These are phyloP conservation scores for Archips crataeganus DNA, from an alignment of 2,888 invertebrate genomes.

Conservation along the genomic window DNA sequence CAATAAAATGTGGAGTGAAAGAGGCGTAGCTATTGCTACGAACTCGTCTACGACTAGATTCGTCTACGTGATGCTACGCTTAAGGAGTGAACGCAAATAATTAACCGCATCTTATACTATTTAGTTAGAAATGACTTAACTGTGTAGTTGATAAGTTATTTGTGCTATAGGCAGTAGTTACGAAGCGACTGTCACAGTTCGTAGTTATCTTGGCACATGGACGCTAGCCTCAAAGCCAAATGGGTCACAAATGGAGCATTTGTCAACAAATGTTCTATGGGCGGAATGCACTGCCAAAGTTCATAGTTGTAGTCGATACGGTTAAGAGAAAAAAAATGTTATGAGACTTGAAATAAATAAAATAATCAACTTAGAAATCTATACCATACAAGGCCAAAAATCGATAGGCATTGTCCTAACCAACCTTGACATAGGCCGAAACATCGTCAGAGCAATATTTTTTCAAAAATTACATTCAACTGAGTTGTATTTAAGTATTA, in stretches of 20 bases:
- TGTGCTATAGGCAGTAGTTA: neutral
- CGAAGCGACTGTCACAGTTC: neutral
- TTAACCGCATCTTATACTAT: neutral
- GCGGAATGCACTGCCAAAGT: neutral
- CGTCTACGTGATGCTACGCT: constrained; percentile 9
- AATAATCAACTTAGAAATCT: too few relatives aligned
- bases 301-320: neutral
- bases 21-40: constrained; percentile 5
- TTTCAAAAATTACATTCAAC: too few relatives aligned
- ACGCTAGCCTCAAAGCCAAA: constrained; percentile 18
- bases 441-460: too few relatives aligned
- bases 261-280: neutral
- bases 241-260: constrained; percentile 23
- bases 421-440: too few relatives aligned
- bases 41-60: neutral
- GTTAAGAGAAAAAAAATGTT: too few relatives aligned
- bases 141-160: neutral
- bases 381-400: too few relatives aligned
- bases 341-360: too few relatives aligned
- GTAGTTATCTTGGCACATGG: constrained; percentile 19
- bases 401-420: too few relatives aligned
- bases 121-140: neutral
- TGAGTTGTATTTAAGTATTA: too few relatives aligned
- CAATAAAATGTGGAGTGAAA: neutral
- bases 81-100: neutral